Conservation (phyloP, 2,888 invertebrate species). For the Clitarchus hookeri region DNA sequence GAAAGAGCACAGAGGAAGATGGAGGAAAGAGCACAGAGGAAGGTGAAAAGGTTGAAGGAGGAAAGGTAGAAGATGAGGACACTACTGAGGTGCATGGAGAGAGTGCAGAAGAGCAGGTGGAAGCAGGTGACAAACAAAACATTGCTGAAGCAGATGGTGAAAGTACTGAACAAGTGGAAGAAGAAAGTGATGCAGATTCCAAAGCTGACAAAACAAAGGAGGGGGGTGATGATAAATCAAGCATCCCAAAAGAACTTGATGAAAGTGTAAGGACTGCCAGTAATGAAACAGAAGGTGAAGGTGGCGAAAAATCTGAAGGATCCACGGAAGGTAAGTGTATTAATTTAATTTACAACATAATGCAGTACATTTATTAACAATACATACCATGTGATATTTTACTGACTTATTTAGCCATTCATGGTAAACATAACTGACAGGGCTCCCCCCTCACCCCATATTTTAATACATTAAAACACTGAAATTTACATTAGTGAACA, state of each 20-base stretch:
- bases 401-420: no score
- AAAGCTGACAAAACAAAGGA: slow-evolving; percentile 34
- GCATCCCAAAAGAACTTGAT: slow-evolving; percentile 36
- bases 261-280: slow-evolving; percentile 37
- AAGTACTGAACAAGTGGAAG: slow-evolving; percentile 40
- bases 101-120: slow-evolving; percentile 38
- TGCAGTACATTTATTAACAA: no score
- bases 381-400: no score
- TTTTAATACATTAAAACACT: background rate
- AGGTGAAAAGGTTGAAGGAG: slow-evolving; percentile 36
- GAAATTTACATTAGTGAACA: background rate
- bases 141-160: slow-evolving; percentile 40
- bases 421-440: no score
- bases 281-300: slow-evolving; percentile 43
- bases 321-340: slow-evolving; percentile 39
- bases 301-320: slow-evolving; percentile 35
- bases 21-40: slow-evolving; percentile 28
- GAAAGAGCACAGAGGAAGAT: slow-evolving; percentile 40
- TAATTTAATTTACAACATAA: no score
- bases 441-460: no score
- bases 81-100: slow-evolving; percentile 36
- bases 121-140: slow-evolving; percentile 26
- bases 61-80: slow-evolving; percentile 39
- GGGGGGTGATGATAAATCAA: slow-evolving; percentile 36
- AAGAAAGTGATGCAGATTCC: background rate